Conservation (phyloP, 2,797 vertebrate genomes). For the Pogonophryne albipinna region DNA sequence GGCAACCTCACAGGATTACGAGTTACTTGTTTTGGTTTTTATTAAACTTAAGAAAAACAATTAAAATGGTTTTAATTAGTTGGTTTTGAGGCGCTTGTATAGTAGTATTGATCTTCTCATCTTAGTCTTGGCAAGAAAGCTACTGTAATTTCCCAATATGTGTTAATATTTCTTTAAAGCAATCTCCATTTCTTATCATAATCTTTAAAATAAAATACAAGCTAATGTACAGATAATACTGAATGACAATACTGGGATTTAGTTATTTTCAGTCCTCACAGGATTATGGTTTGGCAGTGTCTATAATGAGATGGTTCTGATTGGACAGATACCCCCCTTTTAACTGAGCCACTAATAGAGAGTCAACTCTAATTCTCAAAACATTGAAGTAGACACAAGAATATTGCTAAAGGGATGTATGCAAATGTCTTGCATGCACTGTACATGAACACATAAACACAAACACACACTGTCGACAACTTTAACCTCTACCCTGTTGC, state of each 20-base stretch:
- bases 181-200: neutral
- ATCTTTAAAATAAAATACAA: neutral
- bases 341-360: slow-evolving; percentile 1
- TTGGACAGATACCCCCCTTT: slow-evolving; percentile 1
- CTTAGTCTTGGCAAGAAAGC: neutral
- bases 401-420: neutral
- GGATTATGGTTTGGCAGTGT: neutral
- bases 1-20: neutral
- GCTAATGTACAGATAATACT: neutral
- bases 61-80: neutral
- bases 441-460: neutral
- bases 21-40: neutral
- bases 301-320: neutral
- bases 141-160: neutral
- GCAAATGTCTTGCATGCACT: neutral
- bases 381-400: neutral
- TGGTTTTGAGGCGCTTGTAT: neutral
- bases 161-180: neutral
- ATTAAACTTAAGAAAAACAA: neutral
- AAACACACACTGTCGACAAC: slow-evolving; percentile 1
- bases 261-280: neutral
- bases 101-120: too few species aligned
- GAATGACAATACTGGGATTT: neutral
- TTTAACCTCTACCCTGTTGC: slow-evolving; percentile 10
- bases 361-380: slow-evolving; percentile 5